Evolutionary conservation across 2,888 invertebrate genomes (phyloP).

Genomic region (Phortica okadai): DNA sequence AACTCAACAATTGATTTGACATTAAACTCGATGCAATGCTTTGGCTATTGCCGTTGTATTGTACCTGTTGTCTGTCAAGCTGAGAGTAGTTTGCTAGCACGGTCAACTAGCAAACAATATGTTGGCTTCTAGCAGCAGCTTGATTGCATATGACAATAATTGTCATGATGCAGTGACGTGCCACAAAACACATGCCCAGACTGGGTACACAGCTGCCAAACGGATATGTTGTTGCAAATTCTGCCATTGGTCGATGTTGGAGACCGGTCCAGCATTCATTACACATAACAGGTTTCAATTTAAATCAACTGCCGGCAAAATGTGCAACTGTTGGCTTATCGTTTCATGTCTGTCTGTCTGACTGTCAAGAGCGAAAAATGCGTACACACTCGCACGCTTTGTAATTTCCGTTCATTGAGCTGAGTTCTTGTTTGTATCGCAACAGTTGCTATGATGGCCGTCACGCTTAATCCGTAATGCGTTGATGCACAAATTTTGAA

Average conservation of each 20-base stretch:
- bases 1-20: constrained; percentile 15
- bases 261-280: not conserved
- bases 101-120: not conserved
- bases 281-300: constrained; percentile 22
- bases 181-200: not conserved
- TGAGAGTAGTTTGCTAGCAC: no score
- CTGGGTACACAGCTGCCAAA: constrained; percentile 3
- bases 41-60: not conserved
- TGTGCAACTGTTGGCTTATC: constrained; percentile 6
- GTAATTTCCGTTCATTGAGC: not conserved
- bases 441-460: not conserved
- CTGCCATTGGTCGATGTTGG: not conserved
- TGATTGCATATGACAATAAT: constrained; percentile 10
- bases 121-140: not conserved
- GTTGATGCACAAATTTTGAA: constrained; percentile 9
- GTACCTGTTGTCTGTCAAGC: not conserved
- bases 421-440: not conserved
- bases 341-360: not conserved
- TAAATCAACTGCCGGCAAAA: constrained; percentile 28
- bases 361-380: not conserved
- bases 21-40: not conserved
- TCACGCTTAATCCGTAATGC: not conserved
- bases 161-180: constrained; percentile 13
- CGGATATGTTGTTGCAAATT: constrained; percentile 6
- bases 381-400: not conserved